Evolutionary conservation across 1,140 invertebrate species (phyloP).

Genomic region (Babylonia areolata): DNA sequence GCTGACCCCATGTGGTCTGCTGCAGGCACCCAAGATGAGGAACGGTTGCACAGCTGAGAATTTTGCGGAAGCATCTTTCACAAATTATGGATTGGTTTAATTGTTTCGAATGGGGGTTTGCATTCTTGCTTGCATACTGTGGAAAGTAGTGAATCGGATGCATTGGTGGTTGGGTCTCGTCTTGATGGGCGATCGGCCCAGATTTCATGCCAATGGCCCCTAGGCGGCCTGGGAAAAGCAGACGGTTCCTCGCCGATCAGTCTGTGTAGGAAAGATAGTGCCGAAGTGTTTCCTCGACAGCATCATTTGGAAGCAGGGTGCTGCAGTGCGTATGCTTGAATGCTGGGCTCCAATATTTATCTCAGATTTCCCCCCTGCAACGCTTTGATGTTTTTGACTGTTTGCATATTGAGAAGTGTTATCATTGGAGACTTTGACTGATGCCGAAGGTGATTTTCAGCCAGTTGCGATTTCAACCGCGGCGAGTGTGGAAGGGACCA

Average conservation of each 20-base stretch:
- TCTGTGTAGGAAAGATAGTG: slow-evolving; percentile 28
- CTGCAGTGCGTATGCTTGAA: not conserved
- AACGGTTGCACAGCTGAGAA: slow-evolving; percentile 34
- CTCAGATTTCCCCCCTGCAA: not conserved
- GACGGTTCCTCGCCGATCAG: slow-evolving; percentile 28
- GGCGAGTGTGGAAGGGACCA: not conserved
- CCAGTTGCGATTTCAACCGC: not conserved
- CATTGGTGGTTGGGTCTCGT: slow-evolving; percentile 8
- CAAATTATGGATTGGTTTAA: slow-evolving; percentile 15
- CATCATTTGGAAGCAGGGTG: slow-evolving; percentile 8
- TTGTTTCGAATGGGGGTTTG: slow-evolving; percentile 1
- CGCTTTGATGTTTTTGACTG: not conserved
- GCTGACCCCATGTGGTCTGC: slow-evolving; percentile 34
- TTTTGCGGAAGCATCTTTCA: slow-evolving; percentile 1
- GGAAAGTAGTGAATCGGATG: slow-evolving; percentile 19
- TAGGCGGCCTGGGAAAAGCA: slow-evolving; percentile 28
- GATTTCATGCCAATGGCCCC: slow-evolving; percentile 26
- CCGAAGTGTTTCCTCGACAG: slow-evolving; percentile 16
- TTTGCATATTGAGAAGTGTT: not conserved
- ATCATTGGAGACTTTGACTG: not conserved
- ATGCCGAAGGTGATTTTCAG: not conserved
- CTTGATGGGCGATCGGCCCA: slow-evolving; percentile 24
- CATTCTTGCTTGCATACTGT: not conserved
- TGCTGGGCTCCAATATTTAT: not conserved
- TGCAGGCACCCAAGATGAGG: slow-evolving; percentile 31